Evolutionary conservation across 2,797 vertebrate species (phyloP), one percentile per base, ranked within the genome.

Genomic region (Sebastes matsubarae): DNA sequence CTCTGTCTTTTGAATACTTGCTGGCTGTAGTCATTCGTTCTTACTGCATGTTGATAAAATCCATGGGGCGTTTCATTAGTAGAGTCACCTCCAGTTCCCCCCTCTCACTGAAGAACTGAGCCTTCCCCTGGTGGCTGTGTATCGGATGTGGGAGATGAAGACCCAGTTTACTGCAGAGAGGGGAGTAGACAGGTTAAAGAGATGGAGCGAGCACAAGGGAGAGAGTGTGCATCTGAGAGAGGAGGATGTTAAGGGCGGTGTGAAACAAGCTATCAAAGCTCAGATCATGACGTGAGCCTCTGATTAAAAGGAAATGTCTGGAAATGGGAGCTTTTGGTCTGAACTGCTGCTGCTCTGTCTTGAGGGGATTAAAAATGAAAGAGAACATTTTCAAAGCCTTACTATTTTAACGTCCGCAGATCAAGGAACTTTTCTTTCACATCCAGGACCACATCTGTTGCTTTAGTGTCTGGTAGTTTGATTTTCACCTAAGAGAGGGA

Each of bases 361-460:
- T 36, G 4, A 60, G 38, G 59, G 72, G 55, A 82, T 87, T 42
- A 4, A 77, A 79, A 71, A 73, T 84, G 55, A 82, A 79, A 91
- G 73, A 55, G 32, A 72, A 75, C 11, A 32, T 72, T 75, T 86
- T 84, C 68, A 85, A 80, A 87, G 73, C 50, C 97, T 96, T 95
- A 99, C 98, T 97, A 97, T 90, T 96, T 94, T 10, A 97, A 95
- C 34, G 97, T 97, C 72, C 97, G 95, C 27, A 99, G 96, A 91
- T 98, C 97, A 80, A 99, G 94, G 87, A 97, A 94, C 24, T 79
- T 97, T 78, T 98, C 97, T 79, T 95, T 97, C 27, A 99, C 90
- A 85, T 99, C 97, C 72, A 99, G 89, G 6, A 94, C 60, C 80
- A 99, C 94, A 36, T 99, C 97, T 61, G 96, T 93, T 71, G 89